These are phyloP conservation scores for Cossypha caffra DNA, from an alignment of 2,797 vertebrate genomes.

Conservation along the genomic window DNA sequence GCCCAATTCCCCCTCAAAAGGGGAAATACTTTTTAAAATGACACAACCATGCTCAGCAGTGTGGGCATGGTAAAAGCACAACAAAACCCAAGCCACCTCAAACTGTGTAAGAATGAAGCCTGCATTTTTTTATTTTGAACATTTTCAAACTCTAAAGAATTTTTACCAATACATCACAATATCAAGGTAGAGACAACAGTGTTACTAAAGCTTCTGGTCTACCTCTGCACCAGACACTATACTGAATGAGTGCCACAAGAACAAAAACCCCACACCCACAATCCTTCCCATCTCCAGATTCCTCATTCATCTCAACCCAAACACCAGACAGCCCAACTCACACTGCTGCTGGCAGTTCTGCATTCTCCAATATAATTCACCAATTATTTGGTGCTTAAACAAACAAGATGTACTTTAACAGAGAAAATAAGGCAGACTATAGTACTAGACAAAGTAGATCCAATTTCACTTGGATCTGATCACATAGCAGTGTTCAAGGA, in stretches of 20 bases:
- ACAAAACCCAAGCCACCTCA: not conserved
- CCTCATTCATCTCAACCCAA: not conserved
- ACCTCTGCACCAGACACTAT: not conserved
- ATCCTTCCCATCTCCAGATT: not conserved
- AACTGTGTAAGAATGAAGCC: not conserved
- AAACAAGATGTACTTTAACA: not conserved
- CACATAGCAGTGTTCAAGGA: not conserved
- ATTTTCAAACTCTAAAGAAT: not conserved
- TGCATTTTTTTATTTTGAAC: not conserved
- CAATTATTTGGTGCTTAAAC: not conserved
- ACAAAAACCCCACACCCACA: not conserved
- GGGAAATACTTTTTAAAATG: not conserved
- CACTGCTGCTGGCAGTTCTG: not conserved
- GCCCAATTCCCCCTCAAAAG: not conserved
- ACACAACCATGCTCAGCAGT: not conserved
- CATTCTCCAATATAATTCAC: not conserved
- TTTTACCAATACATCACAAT: not conserved
- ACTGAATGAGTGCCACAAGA: accelerated
- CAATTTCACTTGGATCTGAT: conserved; percentile 5
- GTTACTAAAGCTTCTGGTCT: not conserved
- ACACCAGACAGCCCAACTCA: not conserved
- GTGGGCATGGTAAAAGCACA: not conserved
- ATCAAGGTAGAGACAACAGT: not conserved
- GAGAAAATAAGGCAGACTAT: not conserved
- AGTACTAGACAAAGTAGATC: not conserved